Base-by-base conservation (phyloP, 37 sponge, comb jelly and placozoan genomes). In the Lycopodina hypogea region DNA sequence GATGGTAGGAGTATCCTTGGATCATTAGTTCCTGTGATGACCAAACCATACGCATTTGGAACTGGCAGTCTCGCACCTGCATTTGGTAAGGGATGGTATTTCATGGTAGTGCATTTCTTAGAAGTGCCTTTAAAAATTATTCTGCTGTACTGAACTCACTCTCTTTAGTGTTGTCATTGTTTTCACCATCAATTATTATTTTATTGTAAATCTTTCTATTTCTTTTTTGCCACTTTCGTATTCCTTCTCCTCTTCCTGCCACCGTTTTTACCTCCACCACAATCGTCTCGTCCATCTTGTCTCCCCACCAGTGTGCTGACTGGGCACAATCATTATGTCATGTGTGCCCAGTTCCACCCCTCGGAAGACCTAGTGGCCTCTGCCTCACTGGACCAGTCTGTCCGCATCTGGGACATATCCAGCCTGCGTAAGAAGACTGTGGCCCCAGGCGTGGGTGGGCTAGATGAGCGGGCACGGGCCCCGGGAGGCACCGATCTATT, bases 301-400 rank as follows among this genome's bases (percentile, higher is more conserved):
- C 48, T 9, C 55, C 22, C 42, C 42, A 53, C 12, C 88, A 96
- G 93, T 87, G 94, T 98, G 3, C 75, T 95, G 60, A 98, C 99
- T 18, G 99, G 99, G 26, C 99, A 98, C 81, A 98, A 98, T 84
- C 99, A 98, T 81, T 98, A 98, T 82, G 99, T 98, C 35, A 98
- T 98, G 99, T 98, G 99, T 84, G 99, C 99, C 19, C 92, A 98
- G 89, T 98, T 98, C 87, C 99, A 98, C 72, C 93, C 93, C 36
- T 88, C 82, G 0, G 94, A 98, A 64, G 99, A 98, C 76, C 92
- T 98, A 32, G 90, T 98, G 11, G 99, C 97, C 41, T 90, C 96
- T 18, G 99, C 96, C 42, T 90, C 92, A 38, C 88, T 98, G 19
- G 99, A 98, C 75, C 99, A 98, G 79, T 93, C 96, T 45, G 82